Conservation (phyloP, 2,888 invertebrate species). For the Cancer borealis region DNA sequence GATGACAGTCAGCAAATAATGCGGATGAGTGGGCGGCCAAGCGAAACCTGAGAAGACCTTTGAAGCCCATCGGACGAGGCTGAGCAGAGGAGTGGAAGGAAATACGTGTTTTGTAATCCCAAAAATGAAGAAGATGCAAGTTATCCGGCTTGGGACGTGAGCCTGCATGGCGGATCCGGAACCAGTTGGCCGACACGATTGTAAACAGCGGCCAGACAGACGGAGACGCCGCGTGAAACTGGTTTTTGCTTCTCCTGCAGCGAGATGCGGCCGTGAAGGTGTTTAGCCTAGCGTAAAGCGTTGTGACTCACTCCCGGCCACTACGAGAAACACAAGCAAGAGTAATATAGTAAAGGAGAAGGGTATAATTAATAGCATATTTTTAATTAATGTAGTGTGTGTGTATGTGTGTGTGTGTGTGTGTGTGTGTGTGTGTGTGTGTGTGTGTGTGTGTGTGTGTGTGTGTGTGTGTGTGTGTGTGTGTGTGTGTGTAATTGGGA, state of each 20-base stretch:
- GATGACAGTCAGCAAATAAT: neutral
- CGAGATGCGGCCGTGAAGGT: constrained; percentile 30
- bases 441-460: neutral
- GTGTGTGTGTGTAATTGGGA: neutral
- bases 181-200: neutral
- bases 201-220: constrained; percentile 15
- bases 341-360: neutral
- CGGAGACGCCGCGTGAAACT: neutral
- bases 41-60: neutral
- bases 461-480: neutral
- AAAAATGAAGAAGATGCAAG: neutral
- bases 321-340: neutral
- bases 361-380: neutral
- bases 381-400: constrained; percentile 5
- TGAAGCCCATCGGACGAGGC: neutral
- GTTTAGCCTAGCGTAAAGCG: neutral
- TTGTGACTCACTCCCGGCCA: constrained; percentile 34
- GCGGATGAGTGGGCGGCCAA: constrained; percentile 6
- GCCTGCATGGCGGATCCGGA: neutral
- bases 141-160: neutral
- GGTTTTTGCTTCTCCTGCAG: constrained; percentile 3
- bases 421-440: neutral
- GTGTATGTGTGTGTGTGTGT: neutral
- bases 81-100: neutral
- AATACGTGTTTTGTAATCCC: neutral